Percentiles rank a stretch among this genome's conserved stretches.
phyloP scores from a whole-genome alignment of 35 echinoderm and acorn worm species.

The Chiridota heheva region DNA sequence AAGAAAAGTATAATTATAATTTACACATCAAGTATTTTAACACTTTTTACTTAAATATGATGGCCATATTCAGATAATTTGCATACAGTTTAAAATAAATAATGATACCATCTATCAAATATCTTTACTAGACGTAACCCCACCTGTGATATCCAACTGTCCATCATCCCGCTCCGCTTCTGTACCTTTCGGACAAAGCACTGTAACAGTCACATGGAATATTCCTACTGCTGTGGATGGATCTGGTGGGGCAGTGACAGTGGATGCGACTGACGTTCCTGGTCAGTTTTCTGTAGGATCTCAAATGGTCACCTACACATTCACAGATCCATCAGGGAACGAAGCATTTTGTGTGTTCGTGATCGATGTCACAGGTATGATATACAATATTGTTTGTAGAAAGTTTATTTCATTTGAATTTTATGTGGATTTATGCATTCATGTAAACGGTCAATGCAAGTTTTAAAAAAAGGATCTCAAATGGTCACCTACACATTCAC shows the following conservation, averaged over 20 bases:
- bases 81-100: no score
- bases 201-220: conserved; percentile 24
- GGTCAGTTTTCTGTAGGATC: conserved; percentile 37
- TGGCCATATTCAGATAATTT: no score
- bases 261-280: background rate
- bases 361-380: no score
- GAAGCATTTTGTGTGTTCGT: conserved; percentile 33
- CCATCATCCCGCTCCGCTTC: background rate
- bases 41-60: no score
- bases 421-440: no score
- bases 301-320: conserved; percentile 49
- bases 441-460: no score
- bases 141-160: background rate
- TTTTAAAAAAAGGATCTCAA: no score
- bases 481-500: conserved; percentile 46
- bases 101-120: background rate
- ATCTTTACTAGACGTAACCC: background rate
- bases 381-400: no score
- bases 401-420: no score
- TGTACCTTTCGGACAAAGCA: background rate
- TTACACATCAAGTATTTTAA: no score
- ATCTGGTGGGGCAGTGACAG: conserved; percentile 36
- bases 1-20: no score
- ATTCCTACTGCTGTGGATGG: conserved; percentile 58
- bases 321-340: conserved; percentile 37